These are phyloP conservation scores for Chorisops tibialis DNA, from an alignment of 2,888 invertebrate species.

Conservation along the genomic window DNA sequence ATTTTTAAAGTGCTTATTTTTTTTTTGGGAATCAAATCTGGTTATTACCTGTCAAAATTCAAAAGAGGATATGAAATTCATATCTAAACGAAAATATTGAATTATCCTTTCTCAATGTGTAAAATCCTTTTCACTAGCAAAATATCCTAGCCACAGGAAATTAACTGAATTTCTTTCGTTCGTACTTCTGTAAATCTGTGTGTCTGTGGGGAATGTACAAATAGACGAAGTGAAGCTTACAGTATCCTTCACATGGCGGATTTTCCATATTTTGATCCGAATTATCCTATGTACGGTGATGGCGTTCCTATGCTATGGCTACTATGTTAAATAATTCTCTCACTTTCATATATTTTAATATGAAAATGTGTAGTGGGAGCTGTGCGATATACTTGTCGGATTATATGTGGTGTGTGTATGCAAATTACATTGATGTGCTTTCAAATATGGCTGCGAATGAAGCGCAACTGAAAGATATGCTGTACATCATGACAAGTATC, in stretches of 20 bases:
- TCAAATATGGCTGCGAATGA: slow-evolving; percentile 19
- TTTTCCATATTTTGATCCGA: slow-evolving; percentile 27
- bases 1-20: no score
- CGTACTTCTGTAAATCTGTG: background rate
- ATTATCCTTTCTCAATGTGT: slow-evolving; percentile 5
- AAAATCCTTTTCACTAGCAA: slow-evolving; percentile 19
- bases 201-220: slow-evolving; percentile 1
- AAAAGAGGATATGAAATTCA: background rate
- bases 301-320: background rate
- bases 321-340: slow-evolving; percentile 1
- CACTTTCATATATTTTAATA: slow-evolving; percentile 10
- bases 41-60: no score
- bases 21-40: no score
- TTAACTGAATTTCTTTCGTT: slow-evolving; percentile 30
- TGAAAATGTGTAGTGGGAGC: slow-evolving; percentile 1
- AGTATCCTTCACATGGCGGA: slow-evolving; percentile 28
- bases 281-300: background rate
- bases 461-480: background rate
- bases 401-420: slow-evolving; percentile 1
- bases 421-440: slow-evolving; percentile 27
- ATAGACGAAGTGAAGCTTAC: slow-evolving; percentile 7
- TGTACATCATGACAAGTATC: slow-evolving; percentile 12
- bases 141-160: slow-evolving; percentile 33
- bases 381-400: background rate
- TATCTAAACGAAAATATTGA: slow-evolving; percentile 14